These are phyloP conservation scores for Falco rusticolus DNA, from an alignment of 2,797 vertebrate species.

Conservation along the genomic window DNA sequence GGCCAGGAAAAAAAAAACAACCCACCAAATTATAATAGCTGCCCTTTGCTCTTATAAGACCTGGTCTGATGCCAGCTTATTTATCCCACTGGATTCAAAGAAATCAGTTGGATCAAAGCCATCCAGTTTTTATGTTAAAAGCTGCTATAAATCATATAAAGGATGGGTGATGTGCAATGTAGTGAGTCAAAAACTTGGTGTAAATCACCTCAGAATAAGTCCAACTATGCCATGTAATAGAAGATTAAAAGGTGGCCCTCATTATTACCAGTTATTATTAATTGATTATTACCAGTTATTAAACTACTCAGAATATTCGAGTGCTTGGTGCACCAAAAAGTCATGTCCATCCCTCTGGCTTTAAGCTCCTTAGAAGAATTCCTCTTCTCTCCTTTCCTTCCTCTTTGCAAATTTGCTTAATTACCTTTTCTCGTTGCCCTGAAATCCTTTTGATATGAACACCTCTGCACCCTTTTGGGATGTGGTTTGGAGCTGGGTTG, in stretches of 20 bases:
- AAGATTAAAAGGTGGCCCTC: not conserved
- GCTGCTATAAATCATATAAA: slow-evolving; percentile 22
- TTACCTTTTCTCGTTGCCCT: not conserved
- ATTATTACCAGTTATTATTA: not conserved
- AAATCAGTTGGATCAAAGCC: slow-evolving; percentile 32
- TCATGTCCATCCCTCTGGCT: not conserved
- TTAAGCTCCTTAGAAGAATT: not conserved
- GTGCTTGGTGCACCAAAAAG: not conserved
- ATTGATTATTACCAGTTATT: slow-evolving; percentile 3
- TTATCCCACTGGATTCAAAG: slow-evolving; percentile 32
- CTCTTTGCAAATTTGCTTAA: not conserved
- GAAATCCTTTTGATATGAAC: rapidly evolving
- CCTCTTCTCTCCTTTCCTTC: not conserved
- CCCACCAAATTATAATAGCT: not conserved
- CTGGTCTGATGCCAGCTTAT: slow-evolving; percentile 15
- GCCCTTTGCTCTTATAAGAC: not conserved
- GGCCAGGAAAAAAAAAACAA: not conserved
- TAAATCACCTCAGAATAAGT: slow-evolving; percentile 22
- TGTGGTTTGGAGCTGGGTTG: not conserved
- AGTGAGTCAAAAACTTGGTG: slow-evolving; percentile 26
- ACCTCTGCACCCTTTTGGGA: not conserved
- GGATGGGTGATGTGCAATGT: not conserved
- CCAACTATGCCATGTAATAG: not conserved
- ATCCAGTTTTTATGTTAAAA: slow-evolving; percentile 17
- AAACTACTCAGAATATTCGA: not conserved